A percentile compares a stretch with the other conserved stretches of the same genome.
These are phyloP conservation scores for Cuniculus paca DNA, from an alignment of 2,797 vertebrate species.

Conservation along the genomic window DNA sequence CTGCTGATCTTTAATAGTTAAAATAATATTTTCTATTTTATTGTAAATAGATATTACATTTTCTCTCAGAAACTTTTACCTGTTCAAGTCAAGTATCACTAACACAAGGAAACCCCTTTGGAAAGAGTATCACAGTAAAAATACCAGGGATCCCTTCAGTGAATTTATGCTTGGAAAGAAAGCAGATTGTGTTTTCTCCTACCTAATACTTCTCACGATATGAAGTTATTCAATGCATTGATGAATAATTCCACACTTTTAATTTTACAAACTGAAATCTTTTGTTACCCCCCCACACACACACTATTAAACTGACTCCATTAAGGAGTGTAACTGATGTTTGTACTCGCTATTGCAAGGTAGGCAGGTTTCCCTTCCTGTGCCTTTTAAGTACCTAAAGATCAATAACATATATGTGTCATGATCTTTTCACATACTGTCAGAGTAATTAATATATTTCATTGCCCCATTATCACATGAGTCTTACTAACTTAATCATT, in stretches of 20 bases:
- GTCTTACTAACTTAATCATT: slow-evolving; percentile 65
- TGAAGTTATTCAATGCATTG: background rate
- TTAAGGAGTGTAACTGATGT: background rate
- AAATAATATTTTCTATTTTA: slow-evolving; percentile 28
- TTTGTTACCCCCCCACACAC: background rate
- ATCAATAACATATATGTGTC: background rate
- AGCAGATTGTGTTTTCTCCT: background rate
- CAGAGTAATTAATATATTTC: slow-evolving; percentile 77
- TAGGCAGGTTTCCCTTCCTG: background rate
- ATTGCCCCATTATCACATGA: slow-evolving; percentile 22
- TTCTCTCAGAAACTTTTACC: background rate
- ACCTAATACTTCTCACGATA: background rate
- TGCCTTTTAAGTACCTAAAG: slow-evolving; percentile 34
- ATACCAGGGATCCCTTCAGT: background rate
- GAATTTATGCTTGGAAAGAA: slow-evolving; percentile 11
- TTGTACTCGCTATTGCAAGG: background rate
- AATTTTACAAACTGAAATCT: slow-evolving; percentile 1
- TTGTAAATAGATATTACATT: background rate
- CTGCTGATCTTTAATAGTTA: background rate
- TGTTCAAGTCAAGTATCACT: background rate
- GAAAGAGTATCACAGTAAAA: slow-evolving; percentile 16
- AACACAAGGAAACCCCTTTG: background rate
- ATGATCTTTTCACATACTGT: slow-evolving; percentile 50
- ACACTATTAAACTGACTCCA: background rate
- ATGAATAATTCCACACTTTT: background rate